phyloP scores from a whole-genome alignment of 2,797 vertebrate species.

The Gymnoscopelus braueri region DNA sequence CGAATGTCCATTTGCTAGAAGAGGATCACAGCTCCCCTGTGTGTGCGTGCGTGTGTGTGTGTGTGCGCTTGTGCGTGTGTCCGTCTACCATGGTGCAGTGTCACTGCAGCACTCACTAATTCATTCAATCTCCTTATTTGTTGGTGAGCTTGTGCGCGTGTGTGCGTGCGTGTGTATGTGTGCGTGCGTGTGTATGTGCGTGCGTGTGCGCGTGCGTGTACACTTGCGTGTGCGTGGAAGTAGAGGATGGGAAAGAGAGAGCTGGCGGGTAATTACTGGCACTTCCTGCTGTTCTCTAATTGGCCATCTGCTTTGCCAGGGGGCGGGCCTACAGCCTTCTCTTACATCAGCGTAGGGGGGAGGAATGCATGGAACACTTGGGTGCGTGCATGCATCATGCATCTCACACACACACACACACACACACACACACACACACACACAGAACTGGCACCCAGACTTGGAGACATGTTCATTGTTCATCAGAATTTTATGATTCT shows the following conservation, averaged over 20 bases:
- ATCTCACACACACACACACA: slow-evolving; percentile 22
- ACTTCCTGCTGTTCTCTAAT: slow-evolving; percentile 82
- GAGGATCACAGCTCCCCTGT: slow-evolving; percentile 71
- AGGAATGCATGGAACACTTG: slow-evolving; percentile 35
- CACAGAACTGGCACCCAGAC: slow-evolving; percentile 16
- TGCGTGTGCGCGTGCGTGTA: slow-evolving; percentile 28
- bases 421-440: slow-evolving; percentile 16
- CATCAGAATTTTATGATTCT: too few relatives aligned
- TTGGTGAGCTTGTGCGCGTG: slow-evolving; percentile 59
- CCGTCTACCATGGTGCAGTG: slow-evolving; percentile 68
- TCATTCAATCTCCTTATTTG: slow-evolving; percentile 80
- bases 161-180: slow-evolving; percentile 22
- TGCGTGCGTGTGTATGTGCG: slow-evolving; percentile 16
- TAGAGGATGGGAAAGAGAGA: slow-evolving; percentile 66
- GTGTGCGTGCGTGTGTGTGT: slow-evolving; percentile 36
- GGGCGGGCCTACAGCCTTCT: slow-evolving; percentile 73
- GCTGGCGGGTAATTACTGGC: slow-evolving; percentile 74
- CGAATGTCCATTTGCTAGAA: slow-evolving; percentile 72
- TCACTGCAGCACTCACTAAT: slow-evolving; percentile 78
- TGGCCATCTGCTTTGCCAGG: slow-evolving; percentile 80
- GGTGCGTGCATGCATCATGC: too few relatives aligned
- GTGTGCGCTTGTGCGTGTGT: slow-evolving; percentile 40
- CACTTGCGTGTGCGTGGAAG: slow-evolving; percentile 23
- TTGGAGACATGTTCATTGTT: too few relatives aligned
- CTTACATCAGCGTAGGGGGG: slow-evolving; percentile 68